Evolutionary conservation across 2,797 vertebrate genomes (phyloP).

Genomic region (Peromyscus attwateri): DNA sequence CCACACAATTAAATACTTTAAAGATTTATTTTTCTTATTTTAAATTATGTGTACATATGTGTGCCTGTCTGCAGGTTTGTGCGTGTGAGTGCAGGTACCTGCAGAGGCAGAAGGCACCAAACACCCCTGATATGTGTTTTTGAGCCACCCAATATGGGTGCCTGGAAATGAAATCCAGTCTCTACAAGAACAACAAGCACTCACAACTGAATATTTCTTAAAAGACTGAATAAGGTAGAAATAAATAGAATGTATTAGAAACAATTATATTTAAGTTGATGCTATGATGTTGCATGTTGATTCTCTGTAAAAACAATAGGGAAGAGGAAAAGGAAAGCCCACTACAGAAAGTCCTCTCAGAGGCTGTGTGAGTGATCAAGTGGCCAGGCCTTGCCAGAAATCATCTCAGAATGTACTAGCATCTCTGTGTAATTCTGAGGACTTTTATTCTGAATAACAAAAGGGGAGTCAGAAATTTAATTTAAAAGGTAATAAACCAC

Average conservation of each 20-base stretch:
- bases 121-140: background rate
- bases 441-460: conserved; percentile 3
- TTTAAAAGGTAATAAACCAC: background rate
- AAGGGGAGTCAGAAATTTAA: conserved; percentile 31
- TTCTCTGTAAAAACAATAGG: background rate
- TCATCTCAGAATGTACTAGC: background rate
- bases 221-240: background rate
- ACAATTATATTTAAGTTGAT: conserved; percentile 9
- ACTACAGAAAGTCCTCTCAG: background rate
- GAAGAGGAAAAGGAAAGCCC: background rate
- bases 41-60: background rate
- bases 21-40: background rate
- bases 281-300: background rate
- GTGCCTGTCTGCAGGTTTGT: background rate
- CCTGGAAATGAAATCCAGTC: background rate
- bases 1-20: background rate
- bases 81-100: no score
- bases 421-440: background rate
- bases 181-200: background rate
- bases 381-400: background rate
- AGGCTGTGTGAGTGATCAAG: background rate
- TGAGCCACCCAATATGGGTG: no score
- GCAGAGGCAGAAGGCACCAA: background rate
- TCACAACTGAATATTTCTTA: background rate
- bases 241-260: background rate